Conservation (phyloP, 1,140 invertebrate species). For the Homalodisca vitripennis region DNA sequence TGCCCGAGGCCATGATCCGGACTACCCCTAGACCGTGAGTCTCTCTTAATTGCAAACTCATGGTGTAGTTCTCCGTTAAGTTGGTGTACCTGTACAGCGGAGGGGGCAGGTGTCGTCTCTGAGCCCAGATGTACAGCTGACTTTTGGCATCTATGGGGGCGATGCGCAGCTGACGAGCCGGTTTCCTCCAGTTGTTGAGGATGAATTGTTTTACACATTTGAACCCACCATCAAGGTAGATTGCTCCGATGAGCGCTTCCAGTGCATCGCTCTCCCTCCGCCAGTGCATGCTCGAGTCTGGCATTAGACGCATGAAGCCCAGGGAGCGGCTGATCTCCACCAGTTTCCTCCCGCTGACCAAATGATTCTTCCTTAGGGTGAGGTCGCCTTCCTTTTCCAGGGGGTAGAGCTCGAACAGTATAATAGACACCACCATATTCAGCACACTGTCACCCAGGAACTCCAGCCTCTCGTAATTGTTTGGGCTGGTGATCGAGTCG, state of each 20-base stretch:
- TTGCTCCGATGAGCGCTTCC: neutral
- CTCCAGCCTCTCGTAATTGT: neutral
- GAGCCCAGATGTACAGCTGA: conserved; percentile 1
- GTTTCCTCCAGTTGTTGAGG: neutral
- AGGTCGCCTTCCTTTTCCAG: neutral
- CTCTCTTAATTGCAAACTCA: neutral
- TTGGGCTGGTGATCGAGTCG: neutral
- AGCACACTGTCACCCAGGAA: conserved; percentile 5
- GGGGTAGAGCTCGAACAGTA: conserved; percentile 1
- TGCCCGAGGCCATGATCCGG: neutral
- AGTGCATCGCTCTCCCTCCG: neutral
- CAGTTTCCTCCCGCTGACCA: neutral
- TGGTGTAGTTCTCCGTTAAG: too few relatives aligned
- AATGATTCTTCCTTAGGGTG: neutral
- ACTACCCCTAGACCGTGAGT: neutral
- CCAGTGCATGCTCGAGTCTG: neutral
- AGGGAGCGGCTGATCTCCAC: neutral
- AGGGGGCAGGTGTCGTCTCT: neutral
- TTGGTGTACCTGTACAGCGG: too few relatives aligned
- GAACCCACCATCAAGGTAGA: neutral
- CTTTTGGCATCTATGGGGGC: neutral
- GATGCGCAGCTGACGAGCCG: neutral
- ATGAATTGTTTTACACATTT: neutral
- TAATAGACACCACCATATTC: conserved; percentile 1
- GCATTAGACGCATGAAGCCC: neutral